Conservation (phyloP, 2,888 invertebrate genomes). For the Andricus quercusramuli region DNA sequence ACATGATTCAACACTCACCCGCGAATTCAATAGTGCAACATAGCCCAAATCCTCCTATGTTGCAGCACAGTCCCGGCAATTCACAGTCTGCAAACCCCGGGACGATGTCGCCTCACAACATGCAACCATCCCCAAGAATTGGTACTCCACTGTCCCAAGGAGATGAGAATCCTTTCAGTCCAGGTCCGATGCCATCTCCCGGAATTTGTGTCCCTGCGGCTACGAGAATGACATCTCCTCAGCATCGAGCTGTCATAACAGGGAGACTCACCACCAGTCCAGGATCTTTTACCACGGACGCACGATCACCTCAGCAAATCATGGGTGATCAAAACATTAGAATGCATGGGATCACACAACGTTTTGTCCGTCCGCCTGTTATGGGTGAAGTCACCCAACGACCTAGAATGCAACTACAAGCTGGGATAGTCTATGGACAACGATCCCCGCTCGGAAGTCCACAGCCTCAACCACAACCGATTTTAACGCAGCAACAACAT, state of each 20-base stretch:
- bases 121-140: constrained; percentile 81
- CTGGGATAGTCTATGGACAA: constrained; percentile 73
- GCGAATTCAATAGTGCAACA: constrained; percentile 79
- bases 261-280: constrained; percentile 81
- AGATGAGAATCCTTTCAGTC: constrained; percentile 82
- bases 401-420: constrained; percentile 74
- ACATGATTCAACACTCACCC: constrained; percentile 75
- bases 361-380: constrained; percentile 78
- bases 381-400: constrained; percentile 71
- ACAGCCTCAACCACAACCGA: constrained; percentile 72
- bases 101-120: constrained; percentile 81
- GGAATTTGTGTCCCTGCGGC: constrained; percentile 77
- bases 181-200: constrained; percentile 80
- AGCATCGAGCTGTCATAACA: constrained; percentile 78
- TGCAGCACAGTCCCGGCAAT: constrained; percentile 80
- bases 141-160: constrained; percentile 83
- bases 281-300: constrained; percentile 70
- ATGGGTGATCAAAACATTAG: constrained; percentile 68
- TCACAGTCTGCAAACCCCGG: constrained; percentile 75
- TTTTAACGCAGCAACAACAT: constrained; percentile 73
- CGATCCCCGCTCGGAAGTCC: constrained; percentile 75
- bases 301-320: constrained; percentile 72
- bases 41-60: constrained; percentile 73
- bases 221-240: constrained; percentile 82
- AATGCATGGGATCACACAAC: constrained; percentile 69